phyloP scores from a whole-genome alignment of 2,888 invertebrate species.

The Auanema sp. region DNA sequence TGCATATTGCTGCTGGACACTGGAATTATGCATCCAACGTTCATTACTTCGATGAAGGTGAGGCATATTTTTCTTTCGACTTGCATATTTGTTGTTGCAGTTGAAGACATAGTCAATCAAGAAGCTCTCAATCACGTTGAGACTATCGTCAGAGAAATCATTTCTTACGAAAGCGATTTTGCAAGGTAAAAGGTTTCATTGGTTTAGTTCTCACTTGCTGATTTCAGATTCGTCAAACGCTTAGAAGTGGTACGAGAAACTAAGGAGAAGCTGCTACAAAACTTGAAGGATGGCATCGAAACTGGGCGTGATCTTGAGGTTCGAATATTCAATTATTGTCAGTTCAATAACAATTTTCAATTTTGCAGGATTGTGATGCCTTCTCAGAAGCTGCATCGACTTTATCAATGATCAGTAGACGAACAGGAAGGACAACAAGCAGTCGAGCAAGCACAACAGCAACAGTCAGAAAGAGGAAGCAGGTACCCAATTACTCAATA shows the following conservation, averaged over 20 bases:
- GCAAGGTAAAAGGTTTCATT: no score
- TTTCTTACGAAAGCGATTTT: no score
- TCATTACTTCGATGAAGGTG: constrained; percentile 4
- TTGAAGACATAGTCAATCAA: no score
- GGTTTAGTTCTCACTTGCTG: not conserved
- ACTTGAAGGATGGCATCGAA: constrained; percentile 29
- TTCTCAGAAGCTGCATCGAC: constrained; percentile 22
- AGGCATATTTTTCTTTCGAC: no score
- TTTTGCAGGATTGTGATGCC: constrained; percentile 20
- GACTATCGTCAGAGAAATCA: no score
- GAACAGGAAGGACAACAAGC: constrained; percentile 17
- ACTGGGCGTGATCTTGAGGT: constrained; percentile 22
- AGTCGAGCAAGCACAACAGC: constrained; percentile 40
- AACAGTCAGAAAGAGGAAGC: constrained; percentile 41
- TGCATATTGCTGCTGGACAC: not conserved
- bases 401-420: constrained; percentile 10
- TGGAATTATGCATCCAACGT: constrained; percentile 1
- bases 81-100: no score
- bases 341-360: not conserved
- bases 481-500: constrained; percentile 18
- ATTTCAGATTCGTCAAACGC: constrained; percentile 26
- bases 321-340: not conserved
- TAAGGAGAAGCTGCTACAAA: constrained; percentile 39
- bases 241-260: constrained; percentile 37
- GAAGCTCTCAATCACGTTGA: no score